Evolutionary conservation across 2,113 vertebrate genomes (phyloP).

Genomic region (Micronycteris hirsuta): DNA sequence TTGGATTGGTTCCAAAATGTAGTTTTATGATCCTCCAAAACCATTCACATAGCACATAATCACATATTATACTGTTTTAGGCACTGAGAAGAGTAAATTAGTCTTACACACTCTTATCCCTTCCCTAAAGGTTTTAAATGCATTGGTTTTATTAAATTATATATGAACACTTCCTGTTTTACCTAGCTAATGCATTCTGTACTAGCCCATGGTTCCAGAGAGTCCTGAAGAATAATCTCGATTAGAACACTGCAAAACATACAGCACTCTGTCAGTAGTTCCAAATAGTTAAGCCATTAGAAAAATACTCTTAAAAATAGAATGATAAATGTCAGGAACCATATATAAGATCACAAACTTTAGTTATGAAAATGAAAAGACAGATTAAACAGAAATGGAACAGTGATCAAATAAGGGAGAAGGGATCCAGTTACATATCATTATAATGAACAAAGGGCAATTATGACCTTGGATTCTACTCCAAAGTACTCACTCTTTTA

Average conservation of each 20-base stretch:
- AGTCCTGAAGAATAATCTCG: neutral
- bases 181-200: neutral
- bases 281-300: neutral
- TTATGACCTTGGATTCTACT: neutral
- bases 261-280: neutral
- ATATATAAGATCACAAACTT: neutral
- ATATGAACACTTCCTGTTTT: neutral
- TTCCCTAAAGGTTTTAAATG: slow-evolving; percentile 35
- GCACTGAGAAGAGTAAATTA: neutral
- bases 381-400: neutral
- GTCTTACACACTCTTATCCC: neutral
- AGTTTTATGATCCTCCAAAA: slow-evolving; percentile 40
- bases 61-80: neutral
- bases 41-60: slow-evolving; percentile 36
- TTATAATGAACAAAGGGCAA: neutral
- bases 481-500: neutral
- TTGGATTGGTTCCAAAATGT: slow-evolving; percentile 5
- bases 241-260: neutral
- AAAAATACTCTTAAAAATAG: neutral
- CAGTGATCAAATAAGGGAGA: neutral
- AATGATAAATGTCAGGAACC: neutral
- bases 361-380: neutral
- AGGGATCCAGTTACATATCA: neutral
- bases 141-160: slow-evolving; percentile 39
- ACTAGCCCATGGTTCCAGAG: neutral